Evolutionary conservation across 2,797 vertebrate genomes (phyloP).

Genomic region (Squalus acanthias): DNA sequence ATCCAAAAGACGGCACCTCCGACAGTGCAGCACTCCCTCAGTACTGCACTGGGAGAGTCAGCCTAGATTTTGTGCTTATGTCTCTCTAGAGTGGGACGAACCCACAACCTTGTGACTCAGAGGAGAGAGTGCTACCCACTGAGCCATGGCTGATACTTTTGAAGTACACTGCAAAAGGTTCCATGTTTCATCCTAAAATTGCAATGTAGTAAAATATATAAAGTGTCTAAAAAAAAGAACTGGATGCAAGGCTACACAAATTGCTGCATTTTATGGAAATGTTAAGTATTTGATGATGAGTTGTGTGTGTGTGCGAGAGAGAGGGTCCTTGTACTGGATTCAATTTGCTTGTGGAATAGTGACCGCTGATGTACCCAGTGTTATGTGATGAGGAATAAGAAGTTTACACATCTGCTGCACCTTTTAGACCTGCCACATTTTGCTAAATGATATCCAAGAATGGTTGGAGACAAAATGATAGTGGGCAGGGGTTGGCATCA

Average conservation of each 20-base stretch:
- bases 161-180: not conserved
- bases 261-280: not conserved
- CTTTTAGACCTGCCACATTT: not conserved
- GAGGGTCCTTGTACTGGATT: not conserved
- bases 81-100: not conserved
- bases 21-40: not conserved
- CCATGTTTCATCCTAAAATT: not conserved
- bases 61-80: not conserved
- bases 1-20: not conserved
- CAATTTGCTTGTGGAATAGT: not conserved
- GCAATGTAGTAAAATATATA: not conserved
- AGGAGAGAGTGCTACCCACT: not conserved
- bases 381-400: not conserved
- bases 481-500: not conserved
- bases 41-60: not conserved
- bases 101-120: not conserved
- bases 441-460: not conserved
- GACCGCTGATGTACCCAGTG: slow-evolving; percentile 6
- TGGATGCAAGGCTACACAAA: not conserved
- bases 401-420: not conserved
- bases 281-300: not conserved
- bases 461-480: not conserved
- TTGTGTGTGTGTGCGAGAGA: not conserved
- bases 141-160: not conserved
- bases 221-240: no score